Conservation (phyloP, 1,140 invertebrate genomes). For the Drosophila persimilis region DNA sequence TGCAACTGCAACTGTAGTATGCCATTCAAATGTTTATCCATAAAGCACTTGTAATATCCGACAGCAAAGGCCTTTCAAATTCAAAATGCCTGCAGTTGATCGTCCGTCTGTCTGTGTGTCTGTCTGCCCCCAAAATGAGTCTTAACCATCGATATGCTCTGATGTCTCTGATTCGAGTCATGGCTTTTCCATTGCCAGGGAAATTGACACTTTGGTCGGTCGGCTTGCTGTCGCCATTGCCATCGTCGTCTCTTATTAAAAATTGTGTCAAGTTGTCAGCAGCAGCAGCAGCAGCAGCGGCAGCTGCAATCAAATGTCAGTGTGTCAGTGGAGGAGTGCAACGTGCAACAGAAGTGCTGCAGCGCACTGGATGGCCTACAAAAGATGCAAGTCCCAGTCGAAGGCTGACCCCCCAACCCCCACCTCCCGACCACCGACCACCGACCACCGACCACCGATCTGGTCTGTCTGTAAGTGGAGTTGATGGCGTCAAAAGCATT, state of each 20-base stretch:
- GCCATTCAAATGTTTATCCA: constrained; percentile 46
- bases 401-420: too few relatives aligned
- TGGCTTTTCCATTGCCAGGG: constrained; percentile 60
- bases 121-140: not conserved
- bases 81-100: not conserved
- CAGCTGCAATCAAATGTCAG: constrained; percentile 63
- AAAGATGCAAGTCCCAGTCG: constrained; percentile 7
- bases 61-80: constrained; percentile 30
- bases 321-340: constrained; percentile 44
- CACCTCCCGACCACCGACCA: constrained; percentile 51
- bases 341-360: too few relatives aligned
- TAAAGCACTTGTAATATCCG: constrained; percentile 68
- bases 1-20: not conserved
- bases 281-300: constrained; percentile 29
- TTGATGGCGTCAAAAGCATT: constrained; percentile 50
- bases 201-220: constrained; percentile 70
- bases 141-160: too few relatives aligned
- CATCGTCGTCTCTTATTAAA: constrained; percentile 58
- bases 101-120: constrained; percentile 27
- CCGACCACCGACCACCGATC: constrained; percentile 13
- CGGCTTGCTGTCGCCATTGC: constrained; percentile 21
- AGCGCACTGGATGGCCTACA: constrained; percentile 45
- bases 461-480: constrained; percentile 24
- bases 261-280: constrained; percentile 78
- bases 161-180: constrained; percentile 10